Base-by-base conservation (phyloP, 2,113 vertebrate genomes). In the Circaetus gallicus region DNA sequence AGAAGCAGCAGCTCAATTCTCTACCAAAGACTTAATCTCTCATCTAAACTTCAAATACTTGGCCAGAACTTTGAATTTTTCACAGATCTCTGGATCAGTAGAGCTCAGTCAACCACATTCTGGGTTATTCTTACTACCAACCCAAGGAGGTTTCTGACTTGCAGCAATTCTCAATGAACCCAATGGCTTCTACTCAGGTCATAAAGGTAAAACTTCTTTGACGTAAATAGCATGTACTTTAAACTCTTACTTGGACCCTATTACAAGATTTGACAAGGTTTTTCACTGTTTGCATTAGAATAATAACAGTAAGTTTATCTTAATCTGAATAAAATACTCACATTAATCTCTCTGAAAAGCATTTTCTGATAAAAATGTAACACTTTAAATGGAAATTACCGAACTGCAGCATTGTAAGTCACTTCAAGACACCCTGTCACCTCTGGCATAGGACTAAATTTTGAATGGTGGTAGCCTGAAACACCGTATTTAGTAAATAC, bases 151-250 rank as follows among this genome's bases (percentile, higher is more conserved):
- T 71, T 87, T 83, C 70, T 82, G 78, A 67, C 20, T 66, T 32
- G 47, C 42, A 79, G 50, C 26, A 95, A 78, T 67, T 52, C 55
- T 65, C n/a, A 55, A 40, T 82, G 58, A 86, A 96, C 86, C 55
- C 31, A 3, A 58, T 91, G 81, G 76, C 93, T 95, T 89, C 88
- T 83, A 49, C 25, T 88, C 7, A 36, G 49, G 82, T 86, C 56
- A 93, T 72, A 88, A 52, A 79, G 17, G 62, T 36, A 85, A 50
- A 47, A 81, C 31, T 58, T 84, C 76, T 67, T 85, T 98, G 96
- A 97, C 49, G 92, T 69, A 97, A 96, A 59, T 4, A 73, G 28
- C 17, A 13, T 45, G 91, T 62, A 94, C 96, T 95, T 91, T 97
- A 90, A 89, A 95, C 85, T 77, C 36, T 73, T 56, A 91, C 63